phyloP scores from a whole-genome alignment of 2,888 invertebrate species.

The Xanthia togata region DNA sequence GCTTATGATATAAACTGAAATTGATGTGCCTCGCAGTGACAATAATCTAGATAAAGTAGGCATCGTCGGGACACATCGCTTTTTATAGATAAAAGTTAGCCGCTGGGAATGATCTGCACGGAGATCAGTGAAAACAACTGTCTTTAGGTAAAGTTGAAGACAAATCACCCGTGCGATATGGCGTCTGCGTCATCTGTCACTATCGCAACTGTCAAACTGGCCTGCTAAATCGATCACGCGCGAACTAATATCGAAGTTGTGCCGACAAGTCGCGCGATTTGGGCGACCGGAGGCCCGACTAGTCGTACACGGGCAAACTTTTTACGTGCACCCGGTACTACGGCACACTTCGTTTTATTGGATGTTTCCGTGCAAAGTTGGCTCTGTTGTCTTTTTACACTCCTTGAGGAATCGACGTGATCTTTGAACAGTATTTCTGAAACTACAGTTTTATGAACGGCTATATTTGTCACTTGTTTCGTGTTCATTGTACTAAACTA shows the following conservation, averaged over 20 bases:
- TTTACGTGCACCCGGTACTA: constrained; percentile 79
- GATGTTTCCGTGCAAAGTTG: constrained; percentile 85
- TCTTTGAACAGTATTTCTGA: constrained; percentile 77
- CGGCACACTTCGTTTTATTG: constrained; percentile 85
- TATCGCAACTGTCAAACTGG: constrained; percentile 88
- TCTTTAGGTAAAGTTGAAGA: constrained; percentile 82
- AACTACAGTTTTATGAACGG: constrained; percentile 62
- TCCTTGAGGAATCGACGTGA: constrained; percentile 75
- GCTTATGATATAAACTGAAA: constrained; percentile 40
- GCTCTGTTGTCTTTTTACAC: constrained; percentile 79
- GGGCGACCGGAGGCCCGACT: constrained; percentile 69
- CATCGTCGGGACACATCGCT: constrained; percentile 23
- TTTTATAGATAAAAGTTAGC: constrained; percentile 50
- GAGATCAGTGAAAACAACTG: constrained; percentile 70
- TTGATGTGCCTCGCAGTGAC: constrained; percentile 37
- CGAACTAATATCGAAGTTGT: constrained; percentile 89
- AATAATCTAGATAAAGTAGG: constrained; percentile 44
- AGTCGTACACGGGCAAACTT: constrained; percentile 74
- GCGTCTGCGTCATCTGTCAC: constrained; percentile 88
- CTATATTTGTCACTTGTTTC: constrained; percentile 24
- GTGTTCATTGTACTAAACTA: constrained; percentile 1
- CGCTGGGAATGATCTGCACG: constrained; percentile 51
- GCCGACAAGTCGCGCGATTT: constrained; percentile 75
- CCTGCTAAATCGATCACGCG: constrained; percentile 88
- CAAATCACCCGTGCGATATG: constrained; percentile 87